Evolutionary conservation across 2,888 invertebrate species (phyloP), one percentile per base, ranked within the genome.

Genomic region (Lordiphosa andalusiaca): DNA sequence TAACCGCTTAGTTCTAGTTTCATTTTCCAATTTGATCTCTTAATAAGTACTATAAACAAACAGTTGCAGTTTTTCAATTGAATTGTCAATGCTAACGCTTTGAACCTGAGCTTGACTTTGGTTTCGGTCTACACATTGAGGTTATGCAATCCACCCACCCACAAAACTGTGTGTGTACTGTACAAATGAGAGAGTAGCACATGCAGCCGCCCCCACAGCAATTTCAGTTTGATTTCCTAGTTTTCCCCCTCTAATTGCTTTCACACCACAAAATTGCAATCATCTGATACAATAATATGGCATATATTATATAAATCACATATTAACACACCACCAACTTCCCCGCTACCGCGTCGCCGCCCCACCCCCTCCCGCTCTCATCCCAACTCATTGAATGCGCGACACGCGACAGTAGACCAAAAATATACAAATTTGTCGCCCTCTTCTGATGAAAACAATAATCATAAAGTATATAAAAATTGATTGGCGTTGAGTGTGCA

Each of bases 401-500:
- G 55, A 64, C 68, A 67, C 60, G 67, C 59, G 53, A 58, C 64
- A 53, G 39, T 12, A 57, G 39, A 9, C 30, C 30, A 46, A 65
- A 41, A 53, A 16, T 13, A 25, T 16, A 41, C 21, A 13, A 12
- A n/a, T 12, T 16, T 13, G 13, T 46, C 50, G 39, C 33, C 35
- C 21, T 21, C 55, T 63, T 33, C 3, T 25, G 57, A 48, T 38
- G 37, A 69, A 75, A 65, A 82, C 72, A 82, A 76, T 76, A 74
- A 82, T 76, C 74, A 72, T 83, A 77, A 82, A 75, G 59, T 72
- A 66, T 68, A 58, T 66, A 55, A 49, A 71, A 77, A 71, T 82
- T 77, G 82, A 77, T 77, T 77, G 82, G 69, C 71, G 82, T 78
- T 71, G 76, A 77, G 76, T 77, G 78, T 62, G 67, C 65, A 66